Conservation (phyloP, 2,888 invertebrate species). For the Brachypalpus laphriformis region DNA sequence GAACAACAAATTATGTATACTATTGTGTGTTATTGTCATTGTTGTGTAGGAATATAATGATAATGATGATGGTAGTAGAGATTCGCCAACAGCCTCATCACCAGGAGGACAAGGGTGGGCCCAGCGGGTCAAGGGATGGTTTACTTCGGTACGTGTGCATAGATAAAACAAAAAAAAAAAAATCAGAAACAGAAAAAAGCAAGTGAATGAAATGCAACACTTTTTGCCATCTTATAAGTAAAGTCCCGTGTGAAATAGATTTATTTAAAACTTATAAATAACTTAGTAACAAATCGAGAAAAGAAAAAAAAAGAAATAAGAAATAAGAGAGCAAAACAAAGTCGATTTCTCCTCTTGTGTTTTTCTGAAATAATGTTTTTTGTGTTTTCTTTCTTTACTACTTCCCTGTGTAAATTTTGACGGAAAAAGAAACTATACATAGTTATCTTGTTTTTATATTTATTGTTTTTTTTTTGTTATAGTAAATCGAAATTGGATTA, state of each 20-base stretch:
- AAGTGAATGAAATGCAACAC: constrained; percentile 59
- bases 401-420: constrained; percentile 46
- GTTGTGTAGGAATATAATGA: constrained; percentile 82
- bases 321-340: constrained; percentile 81
- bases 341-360: constrained; percentile 67
- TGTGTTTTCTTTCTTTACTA: constrained; percentile 77
- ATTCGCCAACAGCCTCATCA: constrained; percentile 83
- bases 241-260: constrained; percentile 16
- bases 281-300: constrained; percentile 16
- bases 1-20: constrained; percentile 59
- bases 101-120: constrained; percentile 86
- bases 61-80: constrained; percentile 81
- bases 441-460: constrained; percentile 51
- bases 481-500: constrained; percentile 69
- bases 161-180: constrained; percentile 62
- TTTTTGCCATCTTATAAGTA: constrained; percentile 61
- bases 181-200: constrained; percentile 64
- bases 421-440: constrained; percentile 51
- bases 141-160: constrained; percentile 87
- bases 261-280: constrained; percentile 14
- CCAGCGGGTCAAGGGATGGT: constrained; percentile 89
- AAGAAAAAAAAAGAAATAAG: too few species aligned
- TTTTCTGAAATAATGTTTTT: constrained; percentile 73
- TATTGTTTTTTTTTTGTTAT: constrained; percentile 47
- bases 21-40: constrained; percentile 72